Percentiles rank a stretch among this genome's conserved stretches.
These are phyloP conservation scores for Aphaenogaster floridana DNA, from an alignment of 1,140 invertebrate species.

Conservation along the genomic window DNA sequence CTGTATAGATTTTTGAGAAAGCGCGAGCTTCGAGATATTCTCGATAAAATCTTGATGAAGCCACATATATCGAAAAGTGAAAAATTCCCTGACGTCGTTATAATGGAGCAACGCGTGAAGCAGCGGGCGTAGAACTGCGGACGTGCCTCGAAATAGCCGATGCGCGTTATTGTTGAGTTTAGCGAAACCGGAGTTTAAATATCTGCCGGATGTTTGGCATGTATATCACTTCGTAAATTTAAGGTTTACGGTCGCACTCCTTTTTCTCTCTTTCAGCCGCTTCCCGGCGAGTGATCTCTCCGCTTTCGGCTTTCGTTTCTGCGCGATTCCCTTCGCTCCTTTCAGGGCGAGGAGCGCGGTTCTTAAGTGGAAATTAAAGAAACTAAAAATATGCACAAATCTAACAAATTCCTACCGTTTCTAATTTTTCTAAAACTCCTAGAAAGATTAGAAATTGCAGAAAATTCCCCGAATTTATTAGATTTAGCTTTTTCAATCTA, in stretches of 20 bases:
- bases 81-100: neutral
- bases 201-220: slow-evolving; percentile 86
- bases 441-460: neutral
- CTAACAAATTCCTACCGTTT: neutral
- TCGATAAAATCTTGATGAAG: neutral
- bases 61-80: neutral
- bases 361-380: neutral
- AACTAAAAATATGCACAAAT: neutral
- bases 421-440: neutral
- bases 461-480: neutral
- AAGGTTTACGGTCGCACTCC: slow-evolving; percentile 83
- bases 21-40: neutral
- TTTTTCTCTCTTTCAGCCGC: slow-evolving; percentile 21
- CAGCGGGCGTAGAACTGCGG: slow-evolving; percentile 44
- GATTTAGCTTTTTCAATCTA: too few relatives aligned
- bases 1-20: neutral
- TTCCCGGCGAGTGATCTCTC: slow-evolving; percentile 1
- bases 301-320: neutral
- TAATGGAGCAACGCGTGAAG: neutral
- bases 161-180: slow-evolving; percentile 81
- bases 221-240: slow-evolving; percentile 86
- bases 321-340: neutral
- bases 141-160: slow-evolving; percentile 79
- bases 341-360: neutral
- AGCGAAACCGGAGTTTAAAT: slow-evolving; percentile 84